Percentiles rank a stretch among this genome's conserved stretches.
Conservation (phyloP, 2,888 invertebrate genomes). For the Liodrosophila aerea region DNA sequence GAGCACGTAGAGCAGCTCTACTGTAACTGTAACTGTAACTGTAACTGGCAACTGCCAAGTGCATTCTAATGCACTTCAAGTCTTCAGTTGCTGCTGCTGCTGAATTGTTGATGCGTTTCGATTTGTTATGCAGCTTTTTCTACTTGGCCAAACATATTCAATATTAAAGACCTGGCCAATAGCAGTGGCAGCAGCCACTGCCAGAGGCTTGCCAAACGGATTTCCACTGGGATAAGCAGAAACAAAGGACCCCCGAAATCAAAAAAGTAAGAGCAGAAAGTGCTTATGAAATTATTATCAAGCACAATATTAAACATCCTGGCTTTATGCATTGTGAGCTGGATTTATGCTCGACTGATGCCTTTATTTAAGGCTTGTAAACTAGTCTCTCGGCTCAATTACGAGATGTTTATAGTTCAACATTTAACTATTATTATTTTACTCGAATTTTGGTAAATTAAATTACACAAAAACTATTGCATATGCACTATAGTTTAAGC, state of each 20-base stretch:
- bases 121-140: conserved; percentile 62
- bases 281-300: conserved; percentile 2
- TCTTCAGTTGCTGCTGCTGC: conserved; percentile 10
- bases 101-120: conserved; percentile 67
- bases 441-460: too few relatives aligned
- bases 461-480: too few relatives aligned
- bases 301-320: neutral
- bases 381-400: too few relatives aligned
- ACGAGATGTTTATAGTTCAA: too few relatives aligned
- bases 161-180: conserved; percentile 37
- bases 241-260: conserved; percentile 10
- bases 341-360: too few relatives aligned
- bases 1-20: neutral
- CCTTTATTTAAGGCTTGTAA: neutral
- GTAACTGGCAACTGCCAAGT: conserved; percentile 36
- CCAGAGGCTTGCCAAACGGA: conserved; percentile 22
- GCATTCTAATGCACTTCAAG: conserved; percentile 45
- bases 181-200: conserved; percentile 1
- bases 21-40: conserved; percentile 16
- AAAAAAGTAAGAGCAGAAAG: conserved; percentile 15
- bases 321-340: too few relatives aligned
- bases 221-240: conserved; percentile 44
- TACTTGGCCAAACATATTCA: conserved; percentile 45
- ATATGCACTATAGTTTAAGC: too few relatives aligned
- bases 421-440: too few relatives aligned